phyloP scores from a whole-genome alignment of 2,797 vertebrate species.

The Leucoraja ocellata region DNA sequence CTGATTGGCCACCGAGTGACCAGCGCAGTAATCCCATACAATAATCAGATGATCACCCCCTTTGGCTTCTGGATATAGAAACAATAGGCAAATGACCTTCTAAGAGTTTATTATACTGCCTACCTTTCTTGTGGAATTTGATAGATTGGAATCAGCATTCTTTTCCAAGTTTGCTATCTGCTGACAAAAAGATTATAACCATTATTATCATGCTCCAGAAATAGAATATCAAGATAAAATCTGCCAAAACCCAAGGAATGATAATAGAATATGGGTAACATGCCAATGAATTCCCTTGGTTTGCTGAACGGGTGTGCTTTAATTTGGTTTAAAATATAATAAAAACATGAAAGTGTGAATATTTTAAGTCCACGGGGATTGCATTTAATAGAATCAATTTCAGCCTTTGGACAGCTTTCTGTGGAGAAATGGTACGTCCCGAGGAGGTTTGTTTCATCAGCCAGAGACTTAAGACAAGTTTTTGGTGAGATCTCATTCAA shows the following conservation, averaged over 20 bases:
- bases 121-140: slow-evolving; percentile 32
- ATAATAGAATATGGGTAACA: not conserved
- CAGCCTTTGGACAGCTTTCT: not conserved
- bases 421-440: too few relatives aligned
- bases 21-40: not conserved
- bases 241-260: not conserved
- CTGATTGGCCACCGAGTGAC: too few relatives aligned
- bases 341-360: not conserved
- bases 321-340: not conserved
- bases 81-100: not conserved
- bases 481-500: not conserved
- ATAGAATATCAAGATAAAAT: not conserved
- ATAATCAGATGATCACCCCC: not conserved
- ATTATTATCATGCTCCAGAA: not conserved
- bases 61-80: not conserved
- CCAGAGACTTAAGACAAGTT: not conserved
- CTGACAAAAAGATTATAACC: not conserved
- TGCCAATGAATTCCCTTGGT: not conserved
- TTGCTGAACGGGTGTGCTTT: not conserved
- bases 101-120: not conserved
- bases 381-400: not conserved
- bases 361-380: not conserved
- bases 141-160: not conserved
- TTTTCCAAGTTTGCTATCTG: slow-evolving; percentile 16
- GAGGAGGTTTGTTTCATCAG: not conserved